Evolutionary conservation across 2,797 vertebrate species (phyloP).

Genomic region (Anniella stebbinsi): DNA sequence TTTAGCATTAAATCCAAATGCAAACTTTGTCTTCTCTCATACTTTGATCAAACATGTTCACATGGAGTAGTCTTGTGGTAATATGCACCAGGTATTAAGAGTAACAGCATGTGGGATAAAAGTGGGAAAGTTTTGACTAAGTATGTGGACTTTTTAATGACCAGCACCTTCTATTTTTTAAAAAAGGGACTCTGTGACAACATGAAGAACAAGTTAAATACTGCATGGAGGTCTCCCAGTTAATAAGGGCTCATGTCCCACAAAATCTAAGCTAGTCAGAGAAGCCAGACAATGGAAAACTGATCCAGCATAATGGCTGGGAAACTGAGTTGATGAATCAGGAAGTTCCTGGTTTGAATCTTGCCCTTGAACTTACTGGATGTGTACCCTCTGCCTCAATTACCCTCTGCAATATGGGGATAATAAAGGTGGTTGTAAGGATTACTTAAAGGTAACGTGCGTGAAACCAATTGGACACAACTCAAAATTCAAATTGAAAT

Average conservation of each 20-base stretch:
- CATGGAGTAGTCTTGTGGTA: background rate
- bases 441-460: background rate
- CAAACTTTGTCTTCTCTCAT: background rate
- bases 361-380: background rate
- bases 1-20: background rate
- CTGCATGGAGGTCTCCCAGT: background rate
- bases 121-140: background rate
- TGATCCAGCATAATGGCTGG: background rate
- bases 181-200: background rate
- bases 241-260: background rate
- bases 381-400: background rate
- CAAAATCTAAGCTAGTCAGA: background rate
- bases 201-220: background rate
- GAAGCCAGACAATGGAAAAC: background rate
- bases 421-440: background rate
- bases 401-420: background rate
- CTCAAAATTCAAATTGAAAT: too few relatives aligned
- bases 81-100: too few relatives aligned
- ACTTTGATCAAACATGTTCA: background rate
- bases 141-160: background rate
- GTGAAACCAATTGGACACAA: background rate
- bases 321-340: background rate
- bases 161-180: background rate
- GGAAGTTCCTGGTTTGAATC: background rate
- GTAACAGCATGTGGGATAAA: too few relatives aligned